These are phyloP conservation scores for Popillia japonica DNA, from an alignment of 1,140 invertebrate genomes.

Conservation along the genomic window DNA sequence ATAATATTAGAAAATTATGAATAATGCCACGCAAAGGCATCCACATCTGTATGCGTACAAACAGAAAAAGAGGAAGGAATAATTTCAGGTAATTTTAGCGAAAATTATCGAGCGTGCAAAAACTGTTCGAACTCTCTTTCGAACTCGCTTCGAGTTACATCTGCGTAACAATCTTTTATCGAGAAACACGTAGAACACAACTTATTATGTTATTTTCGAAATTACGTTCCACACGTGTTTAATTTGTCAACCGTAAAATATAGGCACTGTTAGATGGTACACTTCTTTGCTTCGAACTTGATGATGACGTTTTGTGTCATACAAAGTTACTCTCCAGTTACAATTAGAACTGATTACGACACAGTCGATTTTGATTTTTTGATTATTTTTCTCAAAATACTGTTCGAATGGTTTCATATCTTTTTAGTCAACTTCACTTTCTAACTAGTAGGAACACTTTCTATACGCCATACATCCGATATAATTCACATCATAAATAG, in stretches of 20 bases:
- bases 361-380: too few relatives aligned
- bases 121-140: not conserved
- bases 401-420: too few relatives aligned
- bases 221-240: not conserved
- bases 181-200: not conserved
- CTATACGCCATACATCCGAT: too few relatives aligned
- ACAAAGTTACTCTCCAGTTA: too few relatives aligned
- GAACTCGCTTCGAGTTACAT: not conserved
- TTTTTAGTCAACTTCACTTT: too few relatives aligned
- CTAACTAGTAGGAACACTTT: too few relatives aligned
- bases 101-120: slow-evolving; percentile 14
- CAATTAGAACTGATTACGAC: too few relatives aligned
- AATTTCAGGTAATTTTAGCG: slow-evolving; percentile 1
- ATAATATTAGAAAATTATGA: slow-evolving; percentile 16
- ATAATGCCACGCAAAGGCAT: not conserved
- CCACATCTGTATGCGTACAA: not conserved
- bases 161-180: slow-evolving; percentile 9
- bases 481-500: too few relatives aligned
- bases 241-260: not conserved
- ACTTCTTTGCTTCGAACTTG: not conserved
- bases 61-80: not conserved
- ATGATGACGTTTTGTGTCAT: not conserved
- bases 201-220: slow-evolving; percentile 15
- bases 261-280: not conserved
- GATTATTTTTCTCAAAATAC: too few relatives aligned